A percentile compares a stretch with the other conserved stretches of the same genome.
These are phyloP conservation scores for Pangasius krempfi DNA, from an alignment of 2,797 vertebrate species.

Conservation along the genomic window DNA sequence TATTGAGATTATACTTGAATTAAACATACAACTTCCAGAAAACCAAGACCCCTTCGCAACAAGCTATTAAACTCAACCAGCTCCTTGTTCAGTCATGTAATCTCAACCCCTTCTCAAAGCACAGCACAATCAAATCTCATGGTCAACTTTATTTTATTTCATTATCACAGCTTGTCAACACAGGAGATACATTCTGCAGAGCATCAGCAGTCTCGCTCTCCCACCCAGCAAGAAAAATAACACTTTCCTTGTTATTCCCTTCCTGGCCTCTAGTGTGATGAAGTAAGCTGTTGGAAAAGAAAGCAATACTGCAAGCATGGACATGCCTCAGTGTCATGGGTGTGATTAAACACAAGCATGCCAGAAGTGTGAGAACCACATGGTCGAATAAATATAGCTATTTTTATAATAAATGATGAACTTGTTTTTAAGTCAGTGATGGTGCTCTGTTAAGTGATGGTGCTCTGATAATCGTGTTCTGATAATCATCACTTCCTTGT, in stretches of 20 bases:
- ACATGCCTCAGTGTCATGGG: constrained; percentile 1
- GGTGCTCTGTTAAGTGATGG: background rate
- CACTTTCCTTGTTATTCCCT: constrained; percentile 7
- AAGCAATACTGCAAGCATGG: constrained; percentile 24
- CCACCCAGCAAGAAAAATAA: constrained; percentile 17
- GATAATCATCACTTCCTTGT: background rate
- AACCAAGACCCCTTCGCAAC: background rate
- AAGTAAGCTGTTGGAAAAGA: constrained; percentile 30
- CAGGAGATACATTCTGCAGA: background rate
- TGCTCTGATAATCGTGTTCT: background rate
- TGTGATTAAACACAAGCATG: constrained; percentile 29
- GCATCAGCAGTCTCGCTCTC: constrained; percentile 25
- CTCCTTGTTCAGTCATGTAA: background rate
- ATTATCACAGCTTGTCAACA: constrained; percentile 5
- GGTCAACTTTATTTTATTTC: constrained; percentile 1
- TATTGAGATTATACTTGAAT: background rate
- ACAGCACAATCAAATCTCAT: background rate
- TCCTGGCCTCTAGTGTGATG: constrained; percentile 23
- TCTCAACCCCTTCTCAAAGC: constrained; percentile 3
- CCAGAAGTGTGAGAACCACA: constrained; percentile 13
- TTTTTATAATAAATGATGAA: background rate
- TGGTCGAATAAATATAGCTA: background rate
- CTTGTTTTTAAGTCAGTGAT: background rate
- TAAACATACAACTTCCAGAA: background rate
- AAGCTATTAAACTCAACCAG: background rate